These are phyloP conservation scores for Megalops atlanticus DNA, from an alignment of 2,113 vertebrate species.

Conservation along the genomic window DNA sequence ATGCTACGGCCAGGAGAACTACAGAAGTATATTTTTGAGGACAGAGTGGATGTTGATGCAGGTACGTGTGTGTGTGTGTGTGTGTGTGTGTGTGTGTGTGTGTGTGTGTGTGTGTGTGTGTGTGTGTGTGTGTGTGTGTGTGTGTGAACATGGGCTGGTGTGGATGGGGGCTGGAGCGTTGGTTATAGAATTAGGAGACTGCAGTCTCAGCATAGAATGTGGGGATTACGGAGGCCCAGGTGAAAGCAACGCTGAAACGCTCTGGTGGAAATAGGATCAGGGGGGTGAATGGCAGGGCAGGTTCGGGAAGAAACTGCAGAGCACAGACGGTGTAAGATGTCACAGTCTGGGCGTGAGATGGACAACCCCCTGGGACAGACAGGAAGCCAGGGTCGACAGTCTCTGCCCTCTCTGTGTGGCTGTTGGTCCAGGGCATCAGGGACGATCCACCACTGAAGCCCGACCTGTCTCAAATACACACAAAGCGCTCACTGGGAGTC, in stretches of 20 bases:
- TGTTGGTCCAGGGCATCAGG: not conserved
- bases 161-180: not conserved
- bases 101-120: not conserved
- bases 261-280: not conserved
- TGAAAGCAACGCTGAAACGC: not conserved
- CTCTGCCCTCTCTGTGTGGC: not conserved
- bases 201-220: not conserved
- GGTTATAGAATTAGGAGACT: not conserved
- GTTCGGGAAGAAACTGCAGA: not conserved
- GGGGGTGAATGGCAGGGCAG: not conserved
- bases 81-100: not conserved
- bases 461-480: not conserved
- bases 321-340: not conserved
- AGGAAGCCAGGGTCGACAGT: too few relatives aligned
- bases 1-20: too few relatives aligned
- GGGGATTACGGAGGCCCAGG: not conserved
- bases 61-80: not conserved
- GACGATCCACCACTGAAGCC: not conserved
- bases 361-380: too few relatives aligned
- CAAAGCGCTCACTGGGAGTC: too few relatives aligned
- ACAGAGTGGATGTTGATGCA: not conserved
- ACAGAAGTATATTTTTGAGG: too few relatives aligned
- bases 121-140: not conserved
- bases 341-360: not conserved
- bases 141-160: not conserved